These are phyloP conservation scores for Leptopilina myrica DNA, from an alignment of 2,888 invertebrate species.

Conservation along the genomic window DNA sequence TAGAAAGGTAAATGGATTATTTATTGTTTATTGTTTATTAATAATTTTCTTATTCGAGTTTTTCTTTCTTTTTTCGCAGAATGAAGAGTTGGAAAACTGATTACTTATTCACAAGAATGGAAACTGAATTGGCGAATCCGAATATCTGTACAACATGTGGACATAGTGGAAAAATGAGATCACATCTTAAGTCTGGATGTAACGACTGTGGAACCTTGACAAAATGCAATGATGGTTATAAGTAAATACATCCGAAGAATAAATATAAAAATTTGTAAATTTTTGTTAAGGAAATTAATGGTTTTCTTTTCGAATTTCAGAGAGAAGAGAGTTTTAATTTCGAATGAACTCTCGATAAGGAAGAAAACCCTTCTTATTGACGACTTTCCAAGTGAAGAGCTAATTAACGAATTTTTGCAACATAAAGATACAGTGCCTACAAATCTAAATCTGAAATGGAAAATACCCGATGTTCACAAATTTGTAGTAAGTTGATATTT, in stretches of 20 bases:
- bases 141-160: conserved; percentile 85
- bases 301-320: conserved; percentile 74
- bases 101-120: conserved; percentile 78
- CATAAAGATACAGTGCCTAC: conserved; percentile 78
- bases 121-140: conserved; percentile 79
- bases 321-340: conserved; percentile 81
- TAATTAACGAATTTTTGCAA: conserved; percentile 85
- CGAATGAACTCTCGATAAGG: conserved; percentile 84
- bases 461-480: conserved; percentile 82
- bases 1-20: conserved; percentile 79
- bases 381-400: conserved; percentile 84
- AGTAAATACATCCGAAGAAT: conserved; percentile 74
- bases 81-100: conserved; percentile 83
- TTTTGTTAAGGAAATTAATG: background rate
- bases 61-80: conserved; percentile 70
- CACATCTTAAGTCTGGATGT: conserved; percentile 84
- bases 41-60: background rate
- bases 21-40: too few species aligned
- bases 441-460: conserved; percentile 80
- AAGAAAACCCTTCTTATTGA: conserved; percentile 82
- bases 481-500: conserved; percentile 80
- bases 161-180: conserved; percentile 81
- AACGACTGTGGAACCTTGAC: conserved; percentile 80
- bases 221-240: conserved; percentile 82
- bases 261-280: conserved; percentile 12